Evolutionary conservation across 2,113 vertebrate species (phyloP).

Genomic region (Grallaria varia): DNA sequence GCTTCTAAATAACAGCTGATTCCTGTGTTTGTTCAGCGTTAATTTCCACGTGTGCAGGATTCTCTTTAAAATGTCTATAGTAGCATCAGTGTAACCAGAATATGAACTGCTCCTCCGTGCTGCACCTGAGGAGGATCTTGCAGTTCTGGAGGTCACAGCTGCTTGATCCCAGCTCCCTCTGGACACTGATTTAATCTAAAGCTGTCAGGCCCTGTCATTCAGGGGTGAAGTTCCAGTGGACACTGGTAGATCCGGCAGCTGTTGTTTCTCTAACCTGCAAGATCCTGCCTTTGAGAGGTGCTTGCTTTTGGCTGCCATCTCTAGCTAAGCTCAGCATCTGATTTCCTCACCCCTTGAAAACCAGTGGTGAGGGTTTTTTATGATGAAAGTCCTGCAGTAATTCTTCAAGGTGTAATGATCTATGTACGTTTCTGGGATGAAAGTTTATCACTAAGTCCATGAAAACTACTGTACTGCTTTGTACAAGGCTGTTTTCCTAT

Average conservation of each 20-base stretch:
- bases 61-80: neutral
- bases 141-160: neutral
- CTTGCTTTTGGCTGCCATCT: neutral
- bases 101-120: neutral
- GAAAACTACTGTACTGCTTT: neutral
- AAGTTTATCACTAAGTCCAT: neutral
- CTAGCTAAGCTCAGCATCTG: neutral
- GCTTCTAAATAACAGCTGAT: neutral
- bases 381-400: neutral
- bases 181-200: neutral
- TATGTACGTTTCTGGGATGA: neutral
- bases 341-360: neutral
- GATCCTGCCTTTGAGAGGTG: neutral
- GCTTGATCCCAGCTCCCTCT: neutral
- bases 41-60: neutral
- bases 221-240: neutral
- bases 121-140: neutral
- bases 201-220: neutral
- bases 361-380: neutral
- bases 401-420: neutral
- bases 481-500: neutral
- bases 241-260: neutral
- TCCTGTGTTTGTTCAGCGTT: neutral
- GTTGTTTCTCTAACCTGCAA: neutral
- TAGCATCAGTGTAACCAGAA: neutral